Conservation (phyloP, 2,113 vertebrate genomes). For the Percina caprodes region DNA sequence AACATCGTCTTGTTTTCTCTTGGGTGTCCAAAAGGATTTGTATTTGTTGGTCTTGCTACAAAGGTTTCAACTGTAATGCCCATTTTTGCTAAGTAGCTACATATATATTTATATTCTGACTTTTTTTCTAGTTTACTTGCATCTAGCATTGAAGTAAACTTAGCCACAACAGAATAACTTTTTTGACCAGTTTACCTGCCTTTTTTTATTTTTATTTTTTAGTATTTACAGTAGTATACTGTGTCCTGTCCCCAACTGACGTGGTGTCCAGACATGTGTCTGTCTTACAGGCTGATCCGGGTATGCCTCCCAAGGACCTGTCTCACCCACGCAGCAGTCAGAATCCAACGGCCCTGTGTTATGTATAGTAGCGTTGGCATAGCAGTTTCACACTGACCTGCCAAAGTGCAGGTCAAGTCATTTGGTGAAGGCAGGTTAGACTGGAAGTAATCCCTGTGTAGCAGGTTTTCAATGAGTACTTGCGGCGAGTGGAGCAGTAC, state of each 20-base stretch:
- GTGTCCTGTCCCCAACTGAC: slow-evolving; percentile 77
- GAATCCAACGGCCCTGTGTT: slow-evolving; percentile 64
- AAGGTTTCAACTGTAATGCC: slow-evolving; percentile 85
- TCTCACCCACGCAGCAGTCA: slow-evolving; percentile 73
- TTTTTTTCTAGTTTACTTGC: slow-evolving; percentile 67
- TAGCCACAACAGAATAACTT: slow-evolving; percentile 51
- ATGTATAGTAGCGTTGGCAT: slow-evolving; percentile 35
- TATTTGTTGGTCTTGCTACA: slow-evolving; percentile 98
- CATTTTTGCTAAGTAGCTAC: slow-evolving; percentile 69
- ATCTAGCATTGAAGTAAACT: slow-evolving; percentile 75
- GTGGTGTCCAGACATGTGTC: slow-evolving; percentile 84
- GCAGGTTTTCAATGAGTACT: background rate
- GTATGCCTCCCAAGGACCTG: slow-evolving; percentile 79
- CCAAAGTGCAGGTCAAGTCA: slow-evolving; percentile 10
- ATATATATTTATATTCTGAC: slow-evolving; percentile 62
- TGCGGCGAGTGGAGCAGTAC: background rate
- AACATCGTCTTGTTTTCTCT: slow-evolving; percentile 98
- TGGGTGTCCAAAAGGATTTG: slow-evolving; percentile 98
- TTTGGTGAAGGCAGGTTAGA: slow-evolving; percentile 40
- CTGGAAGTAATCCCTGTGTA: background rate
- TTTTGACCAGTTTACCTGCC: slow-evolving; percentile 61
- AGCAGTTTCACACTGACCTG: slow-evolving; percentile 19
- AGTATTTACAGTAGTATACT: slow-evolving; percentile 60
- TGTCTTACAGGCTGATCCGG: slow-evolving; percentile 84
- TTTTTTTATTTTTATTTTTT: no score